These are phyloP conservation scores for Diabrotica undecimpunctata DNA, from an alignment of 1,140 invertebrate species.

Conservation along the genomic window DNA sequence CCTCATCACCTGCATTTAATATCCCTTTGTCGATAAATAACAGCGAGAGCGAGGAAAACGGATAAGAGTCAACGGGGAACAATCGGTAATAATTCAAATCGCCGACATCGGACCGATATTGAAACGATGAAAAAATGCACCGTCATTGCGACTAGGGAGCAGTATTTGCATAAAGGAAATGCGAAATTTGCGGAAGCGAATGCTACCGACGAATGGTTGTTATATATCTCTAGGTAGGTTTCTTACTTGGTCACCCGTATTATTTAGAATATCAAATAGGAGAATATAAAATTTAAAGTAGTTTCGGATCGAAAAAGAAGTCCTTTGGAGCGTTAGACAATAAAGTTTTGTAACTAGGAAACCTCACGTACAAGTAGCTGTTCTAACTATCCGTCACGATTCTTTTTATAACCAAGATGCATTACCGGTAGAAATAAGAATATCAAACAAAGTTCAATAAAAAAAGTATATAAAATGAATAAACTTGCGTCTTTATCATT, in stretches of 20 bases:
- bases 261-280: not conserved
- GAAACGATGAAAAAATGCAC: not conserved
- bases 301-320: not conserved
- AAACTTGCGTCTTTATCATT: too few relatives aligned
- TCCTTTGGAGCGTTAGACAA: too few relatives aligned
- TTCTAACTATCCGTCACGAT: too few relatives aligned
- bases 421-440: too few relatives aligned
- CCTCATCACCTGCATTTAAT: not conserved
- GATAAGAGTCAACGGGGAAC: not conserved
- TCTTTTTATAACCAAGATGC: too few relatives aligned
- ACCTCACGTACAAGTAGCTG: too few relatives aligned
- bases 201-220: not conserved
- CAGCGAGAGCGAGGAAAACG: not conserved
- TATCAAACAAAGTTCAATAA: too few relatives aligned
- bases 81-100: not conserved
- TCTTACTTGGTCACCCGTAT: not conserved
- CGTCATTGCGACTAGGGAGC: not conserved
- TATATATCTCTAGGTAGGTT: not conserved
- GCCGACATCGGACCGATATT: not conserved
- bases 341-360: too few relatives aligned
- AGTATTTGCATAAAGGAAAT: slow-evolving; percentile 3
- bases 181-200: not conserved
- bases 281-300: not conserved
- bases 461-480: too few relatives aligned
- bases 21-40: slow-evolving; percentile 1